phyloP scores from a whole-genome alignment of 1,140 invertebrate genomes.

The Pseudachorutes palmiensis region DNA sequence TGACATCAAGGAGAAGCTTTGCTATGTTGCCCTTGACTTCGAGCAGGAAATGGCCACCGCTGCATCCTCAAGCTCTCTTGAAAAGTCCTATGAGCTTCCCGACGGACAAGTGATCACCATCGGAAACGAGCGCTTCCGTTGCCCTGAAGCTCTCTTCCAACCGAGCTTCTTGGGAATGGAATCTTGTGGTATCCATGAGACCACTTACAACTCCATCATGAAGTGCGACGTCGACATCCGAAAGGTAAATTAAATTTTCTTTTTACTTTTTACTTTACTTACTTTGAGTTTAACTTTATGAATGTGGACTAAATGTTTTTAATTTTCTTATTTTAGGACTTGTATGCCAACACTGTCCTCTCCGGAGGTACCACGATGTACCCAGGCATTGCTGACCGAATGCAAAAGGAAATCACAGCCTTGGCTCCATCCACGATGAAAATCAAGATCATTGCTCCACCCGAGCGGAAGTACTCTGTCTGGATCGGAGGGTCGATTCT shows the following conservation, averaged over 20 bases:
- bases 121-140: slow-evolving; percentile 57
- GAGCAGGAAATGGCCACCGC: slow-evolving; percentile 16
- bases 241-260: slow-evolving; percentile 8
- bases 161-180: slow-evolving; percentile 73
- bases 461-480: slow-evolving; percentile 64
- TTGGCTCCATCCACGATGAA: slow-evolving; percentile 80
- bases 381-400: slow-evolving; percentile 64
- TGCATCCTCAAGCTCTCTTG: slow-evolving; percentile 50
- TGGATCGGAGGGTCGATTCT: slow-evolving; percentile 76
- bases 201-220: slow-evolving; percentile 56
- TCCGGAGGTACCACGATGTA: slow-evolving; percentile 89
- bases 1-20: slow-evolving; percentile 51
- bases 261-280: not conserved
- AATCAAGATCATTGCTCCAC: slow-evolving; percentile 83
- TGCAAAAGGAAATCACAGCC: slow-evolving; percentile 84
- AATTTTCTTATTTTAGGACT: slow-evolving; percentile 47
- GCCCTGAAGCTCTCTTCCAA: slow-evolving; percentile 49
- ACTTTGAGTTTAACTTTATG: too few relatives aligned
- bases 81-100: slow-evolving; percentile 53
- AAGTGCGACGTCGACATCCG: slow-evolving; percentile 49
- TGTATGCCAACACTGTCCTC: slow-evolving; percentile 61
- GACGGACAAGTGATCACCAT: slow-evolving; percentile 60
- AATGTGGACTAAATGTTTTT: too few relatives aligned
- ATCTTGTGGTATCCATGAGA: slow-evolving; percentile 69
- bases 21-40: slow-evolving; percentile 43